A percentile compares a stretch with the other conserved stretches of the same genome.
Evolutionary conservation across 1,140 invertebrate genomes (phyloP).

Genomic region (Conopomorpha cramerella): DNA sequence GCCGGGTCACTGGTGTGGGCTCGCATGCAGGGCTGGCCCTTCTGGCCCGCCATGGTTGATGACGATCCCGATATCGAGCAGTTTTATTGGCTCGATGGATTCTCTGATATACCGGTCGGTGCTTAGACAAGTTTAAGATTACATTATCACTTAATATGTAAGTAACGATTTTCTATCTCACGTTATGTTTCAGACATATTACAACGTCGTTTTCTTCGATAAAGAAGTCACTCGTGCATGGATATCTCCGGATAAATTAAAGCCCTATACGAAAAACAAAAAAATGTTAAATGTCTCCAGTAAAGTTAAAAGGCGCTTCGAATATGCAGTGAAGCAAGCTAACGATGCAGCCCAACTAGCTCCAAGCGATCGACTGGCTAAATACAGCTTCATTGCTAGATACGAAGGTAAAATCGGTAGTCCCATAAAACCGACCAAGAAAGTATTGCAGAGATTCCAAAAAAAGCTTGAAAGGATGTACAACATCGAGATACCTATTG

Average conservation of each 20-base stretch:
- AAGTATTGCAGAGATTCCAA: constrained; percentile 18
- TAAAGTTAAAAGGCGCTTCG: constrained; percentile 24
- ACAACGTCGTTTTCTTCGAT: constrained; percentile 69
- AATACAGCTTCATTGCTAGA: constrained; percentile 49
- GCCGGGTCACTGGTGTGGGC: constrained; percentile 72
- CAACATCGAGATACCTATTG: constrained; percentile 23
- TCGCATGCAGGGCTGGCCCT: constrained; percentile 64
- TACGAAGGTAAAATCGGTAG: constrained; percentile 29
- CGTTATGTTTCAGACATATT: constrained; percentile 65
- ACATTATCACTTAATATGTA: constrained; percentile 3
- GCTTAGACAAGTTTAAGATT: background rate
- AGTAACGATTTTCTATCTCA: constrained; percentile 10
- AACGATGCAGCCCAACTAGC: constrained; percentile 33
- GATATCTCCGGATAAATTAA: constrained; percentile 44
- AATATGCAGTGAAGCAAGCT: constrained; percentile 30
- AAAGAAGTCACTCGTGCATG: constrained; percentile 59
- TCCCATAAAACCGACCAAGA: constrained; percentile 24
- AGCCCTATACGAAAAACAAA: constrained; percentile 32
- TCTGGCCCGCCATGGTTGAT: constrained; percentile 77
- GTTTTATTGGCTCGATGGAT: constrained; percentile 63
- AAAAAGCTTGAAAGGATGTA: constrained; percentile 26
- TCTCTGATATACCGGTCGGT: constrained; percentile 58
- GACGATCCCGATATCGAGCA: constrained; percentile 67
- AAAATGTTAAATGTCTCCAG: no score
- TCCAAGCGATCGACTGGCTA: constrained; percentile 31